phyloP scores from a whole-genome alignment of 1,140 invertebrate genomes.

The Heliconius nattereri region DNA sequence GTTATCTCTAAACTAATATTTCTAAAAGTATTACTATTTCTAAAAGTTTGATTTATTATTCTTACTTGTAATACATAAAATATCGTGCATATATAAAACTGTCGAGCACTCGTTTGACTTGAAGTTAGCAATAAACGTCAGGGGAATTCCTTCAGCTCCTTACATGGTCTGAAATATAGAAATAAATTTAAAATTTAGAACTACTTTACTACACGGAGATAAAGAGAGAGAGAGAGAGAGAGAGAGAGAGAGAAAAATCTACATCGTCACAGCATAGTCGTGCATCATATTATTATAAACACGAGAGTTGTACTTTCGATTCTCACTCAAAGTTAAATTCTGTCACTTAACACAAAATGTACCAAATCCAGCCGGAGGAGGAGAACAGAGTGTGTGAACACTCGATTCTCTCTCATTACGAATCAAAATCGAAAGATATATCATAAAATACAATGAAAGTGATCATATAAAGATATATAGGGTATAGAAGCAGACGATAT shows the following conservation, averaged over 20 bases:
- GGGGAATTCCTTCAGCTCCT: not conserved
- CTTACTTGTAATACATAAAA: not conserved
- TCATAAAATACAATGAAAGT: not conserved
- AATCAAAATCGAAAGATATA: not conserved
- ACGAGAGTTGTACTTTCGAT: too few species aligned
- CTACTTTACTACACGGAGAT: not conserved
- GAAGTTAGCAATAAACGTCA: slow-evolving; percentile 11
- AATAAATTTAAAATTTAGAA: not conserved
- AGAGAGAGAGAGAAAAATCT: too few species aligned
- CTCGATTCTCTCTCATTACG: too few species aligned
- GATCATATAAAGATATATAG: not conserved
- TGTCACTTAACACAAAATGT: too few species aligned
- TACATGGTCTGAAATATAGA: not conserved
- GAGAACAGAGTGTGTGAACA: not conserved
- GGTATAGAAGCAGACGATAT: slow-evolving; percentile 35
- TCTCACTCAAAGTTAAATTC: too few species aligned
- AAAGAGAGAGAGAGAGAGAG: too few species aligned
- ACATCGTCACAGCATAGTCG: too few species aligned
- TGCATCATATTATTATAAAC: too few species aligned
- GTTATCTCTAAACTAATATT: not conserved
- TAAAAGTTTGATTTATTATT: not conserved
- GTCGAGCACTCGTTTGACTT: not conserved
- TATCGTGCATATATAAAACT: not conserved
- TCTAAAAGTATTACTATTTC: not conserved
- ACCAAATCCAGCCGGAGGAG: too few species aligned